Conservation (phyloP, 2,888 invertebrate species). For the Ichneumon xanthorius region DNA sequence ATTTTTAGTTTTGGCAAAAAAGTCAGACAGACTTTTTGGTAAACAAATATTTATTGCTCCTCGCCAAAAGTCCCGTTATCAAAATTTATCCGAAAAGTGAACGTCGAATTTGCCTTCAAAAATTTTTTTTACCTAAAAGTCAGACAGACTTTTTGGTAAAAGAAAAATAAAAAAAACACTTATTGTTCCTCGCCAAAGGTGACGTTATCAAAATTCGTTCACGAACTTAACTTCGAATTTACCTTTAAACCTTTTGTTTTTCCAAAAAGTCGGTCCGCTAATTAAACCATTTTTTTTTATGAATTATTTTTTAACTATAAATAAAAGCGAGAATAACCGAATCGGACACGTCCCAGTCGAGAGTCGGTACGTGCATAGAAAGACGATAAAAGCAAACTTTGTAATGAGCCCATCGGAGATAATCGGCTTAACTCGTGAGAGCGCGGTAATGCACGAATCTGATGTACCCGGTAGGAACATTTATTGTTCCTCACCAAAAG, state of each 20-base stretch:
- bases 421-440: slow-evolving; percentile 64
- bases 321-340: neutral
- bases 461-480: slow-evolving; percentile 42
- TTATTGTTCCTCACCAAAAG: slow-evolving; percentile 36
- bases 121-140: no score
- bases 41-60: slow-evolving; percentile 32
- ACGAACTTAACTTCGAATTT: neutral
- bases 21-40: no score
- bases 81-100: neutral
- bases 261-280: no score
- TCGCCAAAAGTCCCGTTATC: neutral
- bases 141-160: no score
- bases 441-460: slow-evolving; percentile 30
- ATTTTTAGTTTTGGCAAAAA: no score
- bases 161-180: slow-evolving; percentile 3
- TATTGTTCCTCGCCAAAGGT: slow-evolving; percentile 21
- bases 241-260: no score
- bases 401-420: slow-evolving; percentile 60
- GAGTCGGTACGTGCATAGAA: neutral
- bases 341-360: slow-evolving; percentile 2
- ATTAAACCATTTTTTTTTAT: no score
- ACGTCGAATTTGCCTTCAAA: neutral
- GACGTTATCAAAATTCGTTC: neutral
- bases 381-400: neutral
- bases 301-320: no score